Percentiles rank a stretch among this genome's conserved stretches.
phyloP scores from a whole-genome alignment of 2,888 invertebrate species.

The Teleiodes luculella region DNA sequence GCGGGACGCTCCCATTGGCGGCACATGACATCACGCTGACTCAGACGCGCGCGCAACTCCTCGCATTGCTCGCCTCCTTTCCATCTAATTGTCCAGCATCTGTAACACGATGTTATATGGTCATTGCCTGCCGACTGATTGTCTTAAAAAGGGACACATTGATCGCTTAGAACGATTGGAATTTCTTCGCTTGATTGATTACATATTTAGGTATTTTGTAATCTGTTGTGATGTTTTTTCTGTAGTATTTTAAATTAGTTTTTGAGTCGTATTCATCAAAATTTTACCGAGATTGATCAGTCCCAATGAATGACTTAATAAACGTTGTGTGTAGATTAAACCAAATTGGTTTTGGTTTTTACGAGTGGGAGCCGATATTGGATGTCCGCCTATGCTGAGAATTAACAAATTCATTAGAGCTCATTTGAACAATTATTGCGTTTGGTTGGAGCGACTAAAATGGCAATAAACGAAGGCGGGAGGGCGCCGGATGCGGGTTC shows the following conservation, averaged over 20 bases:
- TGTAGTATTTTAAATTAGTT: too few relatives aligned
- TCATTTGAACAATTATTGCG: constrained; percentile 38
- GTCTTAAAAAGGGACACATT: not conserved
- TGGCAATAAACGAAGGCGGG: constrained; percentile 58
- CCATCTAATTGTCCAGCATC: constrained; percentile 46
- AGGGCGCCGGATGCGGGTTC: constrained; percentile 56
- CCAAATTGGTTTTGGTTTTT: constrained; percentile 5
- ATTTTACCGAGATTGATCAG: not conserved
- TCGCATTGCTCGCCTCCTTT: constrained; percentile 35
- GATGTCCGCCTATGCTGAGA: constrained; percentile 27
- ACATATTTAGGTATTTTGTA: not conserved
- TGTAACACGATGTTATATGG: constrained; percentile 42
- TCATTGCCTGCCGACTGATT: constrained; percentile 21
- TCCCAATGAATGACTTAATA: not conserved
- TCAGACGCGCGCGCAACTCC: constrained; percentile 49
- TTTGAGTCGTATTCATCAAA: too few relatives aligned
- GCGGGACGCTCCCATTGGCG: constrained; percentile 67
- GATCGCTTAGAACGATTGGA: not conserved
- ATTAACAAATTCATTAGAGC: constrained; percentile 37
- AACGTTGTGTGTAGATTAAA: not conserved
- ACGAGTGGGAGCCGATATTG: constrained; percentile 27
- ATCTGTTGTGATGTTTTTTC: not conserved
- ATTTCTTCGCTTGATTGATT: not conserved
- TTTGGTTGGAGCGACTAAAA: constrained; percentile 43
- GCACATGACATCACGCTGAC: constrained; percentile 72